Conservation (phyloP, 2,888 invertebrate species). For the Unio delphinus region DNA sequence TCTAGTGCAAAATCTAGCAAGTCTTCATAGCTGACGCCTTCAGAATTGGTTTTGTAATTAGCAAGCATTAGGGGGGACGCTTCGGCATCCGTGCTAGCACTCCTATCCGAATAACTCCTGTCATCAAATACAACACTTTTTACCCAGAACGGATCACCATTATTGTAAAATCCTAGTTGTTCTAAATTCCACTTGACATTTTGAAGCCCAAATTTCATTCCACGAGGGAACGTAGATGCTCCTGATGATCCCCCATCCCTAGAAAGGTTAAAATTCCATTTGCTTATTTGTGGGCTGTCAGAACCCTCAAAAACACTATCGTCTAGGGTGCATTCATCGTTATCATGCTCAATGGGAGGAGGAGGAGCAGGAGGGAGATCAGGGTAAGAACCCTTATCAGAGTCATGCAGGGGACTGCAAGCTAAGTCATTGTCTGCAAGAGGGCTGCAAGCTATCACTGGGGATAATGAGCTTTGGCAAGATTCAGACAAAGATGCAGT, state of each 20-base stretch:
- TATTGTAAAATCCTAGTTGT: constrained; percentile 62
- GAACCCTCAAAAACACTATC: constrained; percentile 48
- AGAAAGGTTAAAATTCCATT: constrained; percentile 25
- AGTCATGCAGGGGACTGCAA: constrained; percentile 24
- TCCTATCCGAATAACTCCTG: constrained; percentile 36
- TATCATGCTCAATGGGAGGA: constrained; percentile 35
- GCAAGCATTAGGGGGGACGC: constrained; percentile 66
- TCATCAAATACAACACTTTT: constrained; percentile 49
- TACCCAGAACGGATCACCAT: constrained; percentile 65
- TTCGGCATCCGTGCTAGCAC: constrained; percentile 72
- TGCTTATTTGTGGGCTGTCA: constrained; percentile 11
- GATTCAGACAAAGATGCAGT: constrained; percentile 21
- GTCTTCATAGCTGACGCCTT: constrained; percentile 90
- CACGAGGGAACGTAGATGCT: constrained; percentile 48
- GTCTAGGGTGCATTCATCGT: constrained; percentile 20
- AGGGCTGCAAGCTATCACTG: constrained; percentile 1
- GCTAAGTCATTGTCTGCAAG: constrained; percentile 15
- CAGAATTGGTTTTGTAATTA: constrained; percentile 75
- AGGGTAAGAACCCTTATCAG: constrained; percentile 41
- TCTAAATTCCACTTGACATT: constrained; percentile 57
- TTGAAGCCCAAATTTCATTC: constrained; percentile 50
- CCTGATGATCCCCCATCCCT: constrained; percentile 37
- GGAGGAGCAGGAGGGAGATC: constrained; percentile 49
- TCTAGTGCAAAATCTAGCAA: constrained; percentile 90
- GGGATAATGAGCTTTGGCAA: neutral